These are phyloP conservation scores for Microcebus tavaratra DNA, from an alignment of 2,113 vertebrate species.

Conservation along the genomic window DNA sequence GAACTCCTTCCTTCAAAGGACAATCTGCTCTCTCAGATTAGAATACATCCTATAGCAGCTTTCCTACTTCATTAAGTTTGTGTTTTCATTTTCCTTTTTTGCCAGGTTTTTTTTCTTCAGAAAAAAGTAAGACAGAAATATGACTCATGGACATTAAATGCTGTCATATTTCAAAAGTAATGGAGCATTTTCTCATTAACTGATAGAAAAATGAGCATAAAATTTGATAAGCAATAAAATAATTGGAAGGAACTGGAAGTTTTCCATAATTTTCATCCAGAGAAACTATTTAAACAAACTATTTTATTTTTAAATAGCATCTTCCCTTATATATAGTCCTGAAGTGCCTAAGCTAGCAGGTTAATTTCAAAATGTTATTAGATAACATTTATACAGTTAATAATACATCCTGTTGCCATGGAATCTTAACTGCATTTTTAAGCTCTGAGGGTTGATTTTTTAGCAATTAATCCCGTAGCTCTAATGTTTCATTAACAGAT, in stretches of 20 bases:
- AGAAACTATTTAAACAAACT: constrained; percentile 51
- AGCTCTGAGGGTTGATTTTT: constrained; percentile 64
- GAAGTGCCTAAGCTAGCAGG: constrained; percentile 36
- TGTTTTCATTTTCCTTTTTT: constrained; percentile 46
- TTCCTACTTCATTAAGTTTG: constrained; percentile 32
- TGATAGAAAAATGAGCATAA: constrained; percentile 47
- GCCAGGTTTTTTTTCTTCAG: neutral
- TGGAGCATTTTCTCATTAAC: constrained; percentile 56
- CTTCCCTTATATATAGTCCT: constrained; percentile 46
- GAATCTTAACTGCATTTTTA: constrained; percentile 61
- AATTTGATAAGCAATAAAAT: constrained; percentile 64
- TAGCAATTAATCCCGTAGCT: constrained; percentile 65
- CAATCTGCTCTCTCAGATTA: neutral
- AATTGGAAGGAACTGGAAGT: constrained; percentile 35
- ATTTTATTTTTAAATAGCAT: constrained; percentile 56
- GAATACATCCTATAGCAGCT: neutral
- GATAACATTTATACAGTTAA: constrained; percentile 69
- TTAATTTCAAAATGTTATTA: constrained; percentile 69
- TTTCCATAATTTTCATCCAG: constrained; percentile 33
- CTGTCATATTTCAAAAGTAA: constrained; percentile 55
- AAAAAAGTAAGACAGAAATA: constrained; percentile 30
- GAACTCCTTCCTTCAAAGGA: constrained; percentile 7
- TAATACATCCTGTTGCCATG: constrained; percentile 69
- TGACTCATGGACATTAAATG: constrained; percentile 38
- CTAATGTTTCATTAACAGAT: constrained; percentile 76